These are phyloP conservation scores for Tringa solitaria DNA, from an alignment of 2,113 vertebrate genomes.

Conservation along the genomic window DNA sequence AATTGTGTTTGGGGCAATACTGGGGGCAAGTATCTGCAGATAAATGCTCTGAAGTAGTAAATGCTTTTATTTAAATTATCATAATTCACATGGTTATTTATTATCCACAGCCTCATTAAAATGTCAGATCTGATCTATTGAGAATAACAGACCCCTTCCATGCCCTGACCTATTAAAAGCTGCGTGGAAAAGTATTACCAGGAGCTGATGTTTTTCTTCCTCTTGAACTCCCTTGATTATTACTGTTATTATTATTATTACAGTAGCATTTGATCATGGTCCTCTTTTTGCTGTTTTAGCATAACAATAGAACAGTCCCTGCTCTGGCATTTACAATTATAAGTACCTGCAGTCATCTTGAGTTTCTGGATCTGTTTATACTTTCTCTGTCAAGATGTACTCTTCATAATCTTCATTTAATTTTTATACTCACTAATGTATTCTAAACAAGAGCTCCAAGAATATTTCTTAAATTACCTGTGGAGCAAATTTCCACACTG, in stretches of 20 bases:
- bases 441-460: neutral
- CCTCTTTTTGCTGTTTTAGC: neutral
- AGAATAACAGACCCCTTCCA: neutral
- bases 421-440: neutral
- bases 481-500: neutral
- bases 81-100: neutral
- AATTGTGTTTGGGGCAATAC: neutral
- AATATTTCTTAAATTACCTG: neutral
- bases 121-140: neutral
- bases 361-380: neutral
- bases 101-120: neutral
- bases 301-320: neutral
- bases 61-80: neutral
- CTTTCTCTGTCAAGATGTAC: neutral
- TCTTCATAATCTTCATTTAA: neutral
- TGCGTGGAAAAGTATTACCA: neutral
- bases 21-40: neutral
- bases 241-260: neutral
- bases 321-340: neutral
- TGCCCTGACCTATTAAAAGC: neutral
- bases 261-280: neutral
- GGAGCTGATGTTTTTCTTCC: neutral
- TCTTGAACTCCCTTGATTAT: neutral
- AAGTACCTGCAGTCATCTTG: neutral
- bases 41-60: neutral